Base-by-base conservation (phyloP, 2,797 vertebrate genomes). In the Takifugu ocellatus region DNA sequence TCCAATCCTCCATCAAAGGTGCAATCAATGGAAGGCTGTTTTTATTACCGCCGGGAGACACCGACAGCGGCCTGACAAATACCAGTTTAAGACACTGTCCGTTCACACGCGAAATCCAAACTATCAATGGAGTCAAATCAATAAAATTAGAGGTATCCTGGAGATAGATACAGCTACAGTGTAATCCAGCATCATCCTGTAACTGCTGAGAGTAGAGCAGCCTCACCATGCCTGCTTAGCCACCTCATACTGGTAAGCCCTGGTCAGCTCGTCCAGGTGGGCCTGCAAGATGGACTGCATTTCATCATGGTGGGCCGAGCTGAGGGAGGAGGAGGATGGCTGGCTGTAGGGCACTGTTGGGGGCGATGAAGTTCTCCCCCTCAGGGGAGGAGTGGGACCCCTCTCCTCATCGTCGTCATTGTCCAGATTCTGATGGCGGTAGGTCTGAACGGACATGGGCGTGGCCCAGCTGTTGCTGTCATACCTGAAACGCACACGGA, bases 211-310 rank as follows among this genome's bases (percentile, higher is more conserved):
- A 14, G 0, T 6, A 1, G 36, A 49, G 8, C 11, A 27, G 25
- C 25, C 78, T 91, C 87, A 97, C 96, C 96, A 98, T 66, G 94
- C 78, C 84, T 96, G 96, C 72, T 96, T 95, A 74, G 94, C 91
- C 85, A 97, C 94, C 60, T 97, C 95, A 47, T 96, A 95, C 62
- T 98, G 95, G 85, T 98, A 98, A 59, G 95, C 96, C 67, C 95
- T 90, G 33, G 95, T 98, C 73, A 98, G 81, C 79, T 98, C 96
- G 48, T 98, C 96, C 54, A 98, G 87, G 71, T 97, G 96, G 61
- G 94, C 95, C 50, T 97, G 96, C 59, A 98, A 84, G 87, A 95
- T 97, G 53, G 95, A 95, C 42, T 98, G 95, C 92, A 96, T 95
- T 73, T 98, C 96, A 29, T 98, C 96, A n/a, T 95, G 89, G 56